Percentiles rank a stretch among this genome's conserved stretches.
Conservation (phyloP, 2,888 invertebrate species). For the Drosophila melanosoma region DNA sequence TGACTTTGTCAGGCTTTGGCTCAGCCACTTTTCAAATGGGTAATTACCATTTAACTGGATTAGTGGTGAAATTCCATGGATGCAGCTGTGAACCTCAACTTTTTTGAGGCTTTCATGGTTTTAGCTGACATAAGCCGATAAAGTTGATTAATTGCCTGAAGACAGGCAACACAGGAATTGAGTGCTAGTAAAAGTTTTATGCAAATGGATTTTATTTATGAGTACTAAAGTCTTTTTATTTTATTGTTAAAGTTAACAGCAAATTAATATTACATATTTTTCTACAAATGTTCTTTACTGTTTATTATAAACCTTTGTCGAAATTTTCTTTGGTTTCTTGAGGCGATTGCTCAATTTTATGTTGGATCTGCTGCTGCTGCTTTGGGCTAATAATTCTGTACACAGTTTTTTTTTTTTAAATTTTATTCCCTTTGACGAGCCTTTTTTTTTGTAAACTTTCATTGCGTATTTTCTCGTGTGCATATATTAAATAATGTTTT, state of each 20-base stretch:
- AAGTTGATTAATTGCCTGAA: slow-evolving; percentile 67
- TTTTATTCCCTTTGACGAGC: slow-evolving; percentile 8
- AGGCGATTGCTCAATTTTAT: slow-evolving; percentile 49
- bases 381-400: slow-evolving; percentile 25
- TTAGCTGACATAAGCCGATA: slow-evolving; percentile 70
- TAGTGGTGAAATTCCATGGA: slow-evolving; percentile 37
- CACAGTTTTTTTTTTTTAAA: slow-evolving; percentile 17
- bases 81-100: slow-evolving; percentile 38
- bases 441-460: slow-evolving; percentile 26
- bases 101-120: slow-evolving; percentile 21
- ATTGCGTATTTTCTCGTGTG: slow-evolving; percentile 29
- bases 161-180: background rate
- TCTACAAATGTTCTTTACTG: slow-evolving; percentile 4
- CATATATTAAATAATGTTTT: slow-evolving; percentile 24
- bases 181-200: slow-evolving; percentile 7
- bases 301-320: background rate
- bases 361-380: slow-evolving; percentile 39
- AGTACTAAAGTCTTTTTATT: background rate
- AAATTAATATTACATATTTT: slow-evolving; percentile 6
- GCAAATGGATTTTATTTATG: background rate
- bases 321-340: slow-evolving; percentile 28
- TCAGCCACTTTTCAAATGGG: slow-evolving; percentile 29
- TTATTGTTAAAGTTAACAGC: background rate
- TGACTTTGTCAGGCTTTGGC: slow-evolving; percentile 41
- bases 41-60: slow-evolving; percentile 56